Percentiles rank a stretch among this genome's conserved stretches.
Evolutionary conservation across 2,888 invertebrate genomes (phyloP).

Genomic region (Deilephila porcellus): DNA sequence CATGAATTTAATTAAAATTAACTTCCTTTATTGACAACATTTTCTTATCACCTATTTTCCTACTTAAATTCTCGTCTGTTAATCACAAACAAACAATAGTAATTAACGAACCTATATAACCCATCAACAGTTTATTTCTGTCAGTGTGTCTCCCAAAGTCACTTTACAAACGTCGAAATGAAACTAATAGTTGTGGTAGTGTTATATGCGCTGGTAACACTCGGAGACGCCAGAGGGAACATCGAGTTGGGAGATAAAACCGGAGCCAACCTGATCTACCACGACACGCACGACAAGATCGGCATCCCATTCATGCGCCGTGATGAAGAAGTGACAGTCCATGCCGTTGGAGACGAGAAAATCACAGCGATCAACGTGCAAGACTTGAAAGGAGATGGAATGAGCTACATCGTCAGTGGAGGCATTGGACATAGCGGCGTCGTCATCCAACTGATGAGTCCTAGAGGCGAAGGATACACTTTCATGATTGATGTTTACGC

Average conservation of each 20-base stretch:
- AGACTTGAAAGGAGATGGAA: conserved; percentile 47
- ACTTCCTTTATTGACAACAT: neutral
- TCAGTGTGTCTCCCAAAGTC: neutral
- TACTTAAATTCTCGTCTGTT: neutral
- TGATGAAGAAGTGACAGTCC: conserved; percentile 42
- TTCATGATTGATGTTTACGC: conserved; percentile 52
- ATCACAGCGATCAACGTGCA: conserved; percentile 45
- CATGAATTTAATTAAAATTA: no score
- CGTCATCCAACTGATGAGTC: conserved; percentile 47
- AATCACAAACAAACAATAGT: neutral
- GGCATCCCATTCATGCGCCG: conserved; percentile 40
- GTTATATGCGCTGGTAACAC: conserved; percentile 29
- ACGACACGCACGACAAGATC: conserved; percentile 44
- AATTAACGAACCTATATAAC: conserved; percentile 12
- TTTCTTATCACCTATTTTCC: neutral
- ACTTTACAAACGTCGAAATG: neutral
- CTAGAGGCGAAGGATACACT: conserved; percentile 47
- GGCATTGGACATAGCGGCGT: conserved; percentile 48
- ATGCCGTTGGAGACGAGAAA: conserved; percentile 35
- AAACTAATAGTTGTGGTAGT: conserved; percentile 16
- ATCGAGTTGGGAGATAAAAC: conserved; percentile 18
- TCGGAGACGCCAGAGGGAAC: conserved; percentile 27
- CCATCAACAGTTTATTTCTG: no score
- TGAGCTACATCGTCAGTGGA: conserved; percentile 46
- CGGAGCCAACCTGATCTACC: conserved; percentile 44